phyloP scores from a whole-genome alignment of 1,140 invertebrate genomes.

The Drosophila subpulchrella region DNA sequence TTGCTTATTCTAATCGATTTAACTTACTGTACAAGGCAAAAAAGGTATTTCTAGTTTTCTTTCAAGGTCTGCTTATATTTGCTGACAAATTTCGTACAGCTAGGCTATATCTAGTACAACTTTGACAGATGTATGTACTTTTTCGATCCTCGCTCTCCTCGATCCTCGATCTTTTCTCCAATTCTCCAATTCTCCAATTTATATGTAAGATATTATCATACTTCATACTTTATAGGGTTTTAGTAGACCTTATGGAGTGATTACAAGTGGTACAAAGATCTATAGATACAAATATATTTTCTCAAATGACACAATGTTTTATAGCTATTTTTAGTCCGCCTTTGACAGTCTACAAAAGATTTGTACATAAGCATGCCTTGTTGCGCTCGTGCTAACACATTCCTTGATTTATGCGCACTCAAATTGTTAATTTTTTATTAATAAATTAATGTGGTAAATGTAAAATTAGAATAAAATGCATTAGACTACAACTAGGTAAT shows the following conservation, averaged over 20 bases:
- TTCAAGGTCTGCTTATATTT: conserved; percentile 28
- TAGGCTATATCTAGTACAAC: conserved; percentile 28
- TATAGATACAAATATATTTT: conserved; percentile 12
- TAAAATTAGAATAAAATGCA: conserved; percentile 75
- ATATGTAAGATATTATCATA: no score
- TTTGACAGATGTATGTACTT: conserved; percentile 9
- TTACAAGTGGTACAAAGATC: conserved; percentile 16
- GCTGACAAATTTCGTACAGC: conserved; percentile 9
- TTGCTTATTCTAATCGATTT: not conserved
- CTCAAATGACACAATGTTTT: conserved; percentile 19
- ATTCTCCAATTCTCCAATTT: no score
- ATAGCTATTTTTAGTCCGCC: conserved; percentile 27
- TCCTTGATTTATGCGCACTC: conserved; percentile 34
- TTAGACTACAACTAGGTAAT: conserved; percentile 67
- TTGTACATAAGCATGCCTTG: conserved; percentile 23
- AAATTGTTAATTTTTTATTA: conserved; percentile 64
- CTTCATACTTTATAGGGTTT: no score
- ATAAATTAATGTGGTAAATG: conserved; percentile 54
- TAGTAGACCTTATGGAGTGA: not conserved
- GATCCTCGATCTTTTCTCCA: no score
- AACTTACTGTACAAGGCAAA: not conserved
- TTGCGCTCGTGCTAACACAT: conserved; percentile 2
- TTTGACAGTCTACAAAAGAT: conserved; percentile 24
- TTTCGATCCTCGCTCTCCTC: no score
- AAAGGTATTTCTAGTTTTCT: not conserved